phyloP scores from a whole-genome alignment of 2,888 invertebrate genomes.

The Diarsia brunnea region DNA sequence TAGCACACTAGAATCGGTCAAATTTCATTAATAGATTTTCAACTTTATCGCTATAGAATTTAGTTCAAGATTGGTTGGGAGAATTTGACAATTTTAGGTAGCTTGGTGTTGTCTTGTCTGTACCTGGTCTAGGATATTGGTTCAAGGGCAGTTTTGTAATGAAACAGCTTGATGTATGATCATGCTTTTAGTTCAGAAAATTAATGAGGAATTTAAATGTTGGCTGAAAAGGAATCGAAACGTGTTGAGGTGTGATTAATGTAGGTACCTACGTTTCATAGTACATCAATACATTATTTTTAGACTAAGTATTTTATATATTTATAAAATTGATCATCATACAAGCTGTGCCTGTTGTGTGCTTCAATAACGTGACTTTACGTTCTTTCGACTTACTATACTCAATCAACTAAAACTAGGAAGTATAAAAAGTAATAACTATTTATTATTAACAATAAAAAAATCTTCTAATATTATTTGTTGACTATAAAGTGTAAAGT shows the following conservation, averaged over 20 bases:
- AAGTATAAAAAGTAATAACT: neutral
- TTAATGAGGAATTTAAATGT: slow-evolving; percentile 4
- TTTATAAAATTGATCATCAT: neutral
- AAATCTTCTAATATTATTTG: neutral
- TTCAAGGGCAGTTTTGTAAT: slow-evolving; percentile 32
- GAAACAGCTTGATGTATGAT: slow-evolving; percentile 26
- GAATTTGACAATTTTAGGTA: no score
- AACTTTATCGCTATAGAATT: no score
- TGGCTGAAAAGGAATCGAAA: neutral
- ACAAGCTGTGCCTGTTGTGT: neutral
- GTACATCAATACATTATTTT: neutral
- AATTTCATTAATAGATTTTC: no score
- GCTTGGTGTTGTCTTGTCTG: no score
- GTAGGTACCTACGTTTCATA: neutral
- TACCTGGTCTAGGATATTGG: slow-evolving; percentile 32
- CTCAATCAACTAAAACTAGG: neutral
- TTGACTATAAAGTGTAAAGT: neutral
- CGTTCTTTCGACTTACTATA: neutral
- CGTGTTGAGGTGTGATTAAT: neutral
- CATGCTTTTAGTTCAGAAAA: slow-evolving; percentile 12
- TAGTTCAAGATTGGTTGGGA: no score
- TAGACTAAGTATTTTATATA: neutral
- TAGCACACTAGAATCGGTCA: no score
- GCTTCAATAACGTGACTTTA: neutral
- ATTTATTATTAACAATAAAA: no score